phyloP scores from a whole-genome alignment of 2,113 vertebrate species.

The Meleagris gallopavo region DNA sequence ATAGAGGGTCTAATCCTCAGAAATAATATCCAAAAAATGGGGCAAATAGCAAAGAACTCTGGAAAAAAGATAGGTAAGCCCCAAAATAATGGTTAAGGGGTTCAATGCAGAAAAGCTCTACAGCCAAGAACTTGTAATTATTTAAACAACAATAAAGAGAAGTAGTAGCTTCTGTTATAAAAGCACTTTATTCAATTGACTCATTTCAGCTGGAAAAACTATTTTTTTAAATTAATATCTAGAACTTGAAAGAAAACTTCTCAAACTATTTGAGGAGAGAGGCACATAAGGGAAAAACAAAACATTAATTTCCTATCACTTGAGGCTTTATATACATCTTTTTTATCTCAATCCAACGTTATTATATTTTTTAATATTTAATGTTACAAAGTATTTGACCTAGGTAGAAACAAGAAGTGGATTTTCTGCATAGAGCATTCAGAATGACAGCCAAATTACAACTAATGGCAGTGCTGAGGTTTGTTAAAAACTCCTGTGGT shows the following conservation, averaged over 20 bases:
- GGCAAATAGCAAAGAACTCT: not conserved
- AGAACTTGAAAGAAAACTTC: not conserved
- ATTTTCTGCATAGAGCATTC: constrained; percentile 15
- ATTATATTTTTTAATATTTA: constrained; percentile 28
- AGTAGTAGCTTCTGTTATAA: not conserved
- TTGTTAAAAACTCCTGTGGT: constrained; percentile 28
- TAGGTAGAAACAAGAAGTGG: not conserved
- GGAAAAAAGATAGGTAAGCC: not conserved
- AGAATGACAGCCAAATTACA: constrained; percentile 9
- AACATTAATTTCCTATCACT: not conserved
- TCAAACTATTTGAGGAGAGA: not conserved
- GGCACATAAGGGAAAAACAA: not conserved
- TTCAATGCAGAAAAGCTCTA: not conserved
- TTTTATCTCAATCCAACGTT: not conserved
- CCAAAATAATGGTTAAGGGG: not conserved
- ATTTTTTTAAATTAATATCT: not conserved
- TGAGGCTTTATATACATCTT: not conserved
- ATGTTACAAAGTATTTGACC: not conserved
- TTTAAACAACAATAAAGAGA: not conserved
- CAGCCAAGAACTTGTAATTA: not conserved
- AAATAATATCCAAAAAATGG: not conserved
- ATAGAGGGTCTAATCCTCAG: not conserved
- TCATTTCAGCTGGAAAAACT: not conserved
- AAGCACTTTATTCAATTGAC: not conserved
- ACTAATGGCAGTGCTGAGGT: constrained; percentile 18